Evolutionary conservation across 1,140 invertebrate species (phyloP), one percentile per base, ranked within the genome.

Genomic region (Rhopalosiphum padi): DNA sequence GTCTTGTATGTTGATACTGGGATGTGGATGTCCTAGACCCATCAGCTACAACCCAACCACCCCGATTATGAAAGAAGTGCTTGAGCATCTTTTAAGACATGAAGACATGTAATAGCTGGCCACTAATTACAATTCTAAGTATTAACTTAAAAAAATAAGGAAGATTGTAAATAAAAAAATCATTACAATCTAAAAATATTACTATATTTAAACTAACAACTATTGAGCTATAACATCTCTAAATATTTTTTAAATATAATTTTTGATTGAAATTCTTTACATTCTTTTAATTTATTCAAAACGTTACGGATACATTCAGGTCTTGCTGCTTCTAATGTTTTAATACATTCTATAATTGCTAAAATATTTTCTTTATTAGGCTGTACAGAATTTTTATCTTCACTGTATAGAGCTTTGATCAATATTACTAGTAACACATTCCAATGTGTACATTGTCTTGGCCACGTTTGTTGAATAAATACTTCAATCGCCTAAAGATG

Each of bases 381-480:
- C 4, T 68, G 23, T 7, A 8, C 1, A 41, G 41, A 1, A 2
- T 1, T 41, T 37, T 86, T 93, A 83, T 55, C 37, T 93, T 93
- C 91, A 55, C 53, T 83, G 23, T 93, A 93, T n/a, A 93, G 48
- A n/a, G 82, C 91, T 93, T 93, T 93, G 22, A 93, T n/a, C 23
- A 93, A 86, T 25, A 86, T 93, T 55, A 82, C 30, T 43, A 93
- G 22, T 21, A 93, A 53, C 11, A 53, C 82, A 30, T 93, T 93
- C 91, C 91, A 93, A 86, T 93, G n/a, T 55, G 35, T 53, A 53
- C 23, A 35, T 30, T n/a, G 85, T 22, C 91, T 86, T n/a, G 91
- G 91, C 91, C 91, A 93, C 0, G 91, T 93, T 86, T 93, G 48
- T 37, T 85, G 35, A 8, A 93, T 86, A 25, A 86, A 93, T 6